A percentile compares a stretch with the other conserved stretches of the same genome.
Evolutionary conservation across 2,797 vertebrate genomes (phyloP).

Genomic region (Pangasius sanitwongsei): DNA sequence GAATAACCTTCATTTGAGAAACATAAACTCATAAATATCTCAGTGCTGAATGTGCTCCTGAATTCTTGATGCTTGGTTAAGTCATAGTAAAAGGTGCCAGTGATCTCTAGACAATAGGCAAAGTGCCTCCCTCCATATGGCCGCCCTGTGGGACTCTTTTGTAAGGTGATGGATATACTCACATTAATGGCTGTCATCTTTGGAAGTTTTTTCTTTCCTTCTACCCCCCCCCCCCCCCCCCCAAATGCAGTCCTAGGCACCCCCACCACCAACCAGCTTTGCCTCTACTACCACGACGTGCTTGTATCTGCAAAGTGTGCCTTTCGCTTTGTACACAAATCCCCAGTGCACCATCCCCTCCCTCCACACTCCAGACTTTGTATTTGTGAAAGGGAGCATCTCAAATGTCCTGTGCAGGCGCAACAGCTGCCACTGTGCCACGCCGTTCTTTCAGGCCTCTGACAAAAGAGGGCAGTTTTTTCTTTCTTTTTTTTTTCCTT

Average conservation of each 20-base stretch:
- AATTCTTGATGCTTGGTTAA: conserved; percentile 49
- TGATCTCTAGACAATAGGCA: conserved; percentile 61
- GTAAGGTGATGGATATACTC: conserved; percentile 73
- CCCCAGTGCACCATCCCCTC: conserved; percentile 37
- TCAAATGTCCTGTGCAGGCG: conserved; percentile 74
- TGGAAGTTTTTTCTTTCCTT: conserved; percentile 54
- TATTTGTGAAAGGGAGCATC: conserved; percentile 69
- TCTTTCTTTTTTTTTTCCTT: conserved; percentile 32
- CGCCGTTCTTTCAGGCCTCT: conserved; percentile 67
- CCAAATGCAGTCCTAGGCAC: conserved; percentile 10
- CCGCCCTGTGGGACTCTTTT: conserved; percentile 66
- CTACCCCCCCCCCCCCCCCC: background rate
- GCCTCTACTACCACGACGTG: conserved; percentile 54
- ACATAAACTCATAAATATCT: conserved; percentile 37
- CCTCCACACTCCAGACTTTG: conserved; percentile 69
- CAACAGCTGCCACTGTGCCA: conserved; percentile 75
- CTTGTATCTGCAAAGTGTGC: conserved; percentile 74
- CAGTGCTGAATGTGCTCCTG: conserved; percentile 25
- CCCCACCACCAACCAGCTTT: conserved; percentile 26
- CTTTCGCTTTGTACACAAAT: conserved; percentile 69
- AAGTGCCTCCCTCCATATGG: conserved; percentile 72
- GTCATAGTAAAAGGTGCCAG: conserved; percentile 43
- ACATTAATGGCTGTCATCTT: conserved; percentile 67
- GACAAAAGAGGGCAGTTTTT: conserved; percentile 62
- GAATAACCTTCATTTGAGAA: background rate